Percentiles rank a stretch among this genome's conserved stretches.
Evolutionary conservation across 2,113 vertebrate genomes (phyloP).

Genomic region (Anhinga anhinga): DNA sequence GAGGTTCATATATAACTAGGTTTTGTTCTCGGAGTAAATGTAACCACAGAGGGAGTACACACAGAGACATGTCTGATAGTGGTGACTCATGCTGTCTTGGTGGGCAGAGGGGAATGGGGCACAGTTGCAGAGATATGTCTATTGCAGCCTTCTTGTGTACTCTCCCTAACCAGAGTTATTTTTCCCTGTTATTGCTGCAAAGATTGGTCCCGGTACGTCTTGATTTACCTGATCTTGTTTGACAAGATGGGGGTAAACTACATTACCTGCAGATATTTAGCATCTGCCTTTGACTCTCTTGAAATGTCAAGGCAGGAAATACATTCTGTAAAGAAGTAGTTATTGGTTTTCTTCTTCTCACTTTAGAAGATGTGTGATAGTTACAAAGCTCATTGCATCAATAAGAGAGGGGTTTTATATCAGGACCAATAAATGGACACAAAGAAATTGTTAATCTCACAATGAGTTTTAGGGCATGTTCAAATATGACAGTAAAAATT

Average conservation of each 20-base stretch:
- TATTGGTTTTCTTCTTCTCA: neutral
- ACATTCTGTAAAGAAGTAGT: neutral
- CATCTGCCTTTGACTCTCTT: neutral
- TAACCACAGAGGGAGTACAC: neutral
- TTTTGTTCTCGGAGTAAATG: neutral
- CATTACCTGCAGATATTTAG: neutral
- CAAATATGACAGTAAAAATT: neutral
- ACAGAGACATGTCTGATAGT: neutral
- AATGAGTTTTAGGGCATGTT: neutral
- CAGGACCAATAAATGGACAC: neutral
- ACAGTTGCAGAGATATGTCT: neutral
- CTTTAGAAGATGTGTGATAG: neutral
- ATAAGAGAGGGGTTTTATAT: neutral
- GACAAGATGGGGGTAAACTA: neutral
- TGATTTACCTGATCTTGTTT: neutral
- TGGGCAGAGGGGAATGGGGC: neutral
- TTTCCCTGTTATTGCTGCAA: neutral
- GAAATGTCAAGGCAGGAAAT: neutral
- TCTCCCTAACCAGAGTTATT: neutral
- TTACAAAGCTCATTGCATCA: neutral
- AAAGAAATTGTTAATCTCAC: neutral
- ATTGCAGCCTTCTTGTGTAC: neutral
- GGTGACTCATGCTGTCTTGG: neutral
- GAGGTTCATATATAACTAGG: neutral
- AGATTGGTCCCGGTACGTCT: neutral